These are phyloP conservation scores for Carcharodon carcharias DNA, from an alignment of 2,797 vertebrate genomes.

Conservation along the genomic window DNA sequence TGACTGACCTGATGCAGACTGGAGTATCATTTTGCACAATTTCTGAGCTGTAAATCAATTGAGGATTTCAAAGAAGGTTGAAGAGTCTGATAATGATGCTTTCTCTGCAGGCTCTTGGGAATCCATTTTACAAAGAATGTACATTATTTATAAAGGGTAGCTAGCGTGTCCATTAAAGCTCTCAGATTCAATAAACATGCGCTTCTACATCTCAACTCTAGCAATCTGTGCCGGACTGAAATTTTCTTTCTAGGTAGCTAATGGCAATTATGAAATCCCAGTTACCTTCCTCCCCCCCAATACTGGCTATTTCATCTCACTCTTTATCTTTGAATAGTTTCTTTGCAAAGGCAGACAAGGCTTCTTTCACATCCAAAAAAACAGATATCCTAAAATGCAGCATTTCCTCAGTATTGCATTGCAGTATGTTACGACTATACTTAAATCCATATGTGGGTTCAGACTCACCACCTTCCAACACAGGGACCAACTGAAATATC, in stretches of 20 bases:
- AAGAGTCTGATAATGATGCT: constrained; percentile 98
- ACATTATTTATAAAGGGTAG: constrained; percentile 99
- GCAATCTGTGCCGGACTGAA: not conserved
- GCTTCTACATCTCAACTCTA: not conserved
- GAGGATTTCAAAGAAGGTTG: constrained; percentile 83
- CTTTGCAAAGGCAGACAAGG: not conserved
- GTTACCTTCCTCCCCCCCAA: not conserved
- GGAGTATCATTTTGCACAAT: constrained; percentile 95
- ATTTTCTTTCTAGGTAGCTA: constrained; percentile 11
- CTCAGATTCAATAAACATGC: not conserved
- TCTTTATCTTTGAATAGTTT: not conserved
- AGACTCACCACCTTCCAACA: not conserved
- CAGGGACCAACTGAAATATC: not conserved
- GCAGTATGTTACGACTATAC: not conserved
- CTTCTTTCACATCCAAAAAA: not conserved
- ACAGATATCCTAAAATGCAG: not conserved
- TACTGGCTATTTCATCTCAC: not conserved
- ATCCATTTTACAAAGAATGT: constrained; percentile 89
- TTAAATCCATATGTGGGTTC: not conserved
- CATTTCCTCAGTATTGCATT: not conserved
- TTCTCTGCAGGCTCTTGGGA: constrained; percentile 81
- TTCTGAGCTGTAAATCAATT: constrained; percentile 99
- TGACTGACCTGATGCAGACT: constrained; percentile 72
- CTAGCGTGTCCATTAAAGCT: constrained; percentile 84
- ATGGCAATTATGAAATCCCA: constrained; percentile 9